Conservation (phyloP, 2,797 vertebrate genomes). For the Leptodactylus fallax region DNA sequence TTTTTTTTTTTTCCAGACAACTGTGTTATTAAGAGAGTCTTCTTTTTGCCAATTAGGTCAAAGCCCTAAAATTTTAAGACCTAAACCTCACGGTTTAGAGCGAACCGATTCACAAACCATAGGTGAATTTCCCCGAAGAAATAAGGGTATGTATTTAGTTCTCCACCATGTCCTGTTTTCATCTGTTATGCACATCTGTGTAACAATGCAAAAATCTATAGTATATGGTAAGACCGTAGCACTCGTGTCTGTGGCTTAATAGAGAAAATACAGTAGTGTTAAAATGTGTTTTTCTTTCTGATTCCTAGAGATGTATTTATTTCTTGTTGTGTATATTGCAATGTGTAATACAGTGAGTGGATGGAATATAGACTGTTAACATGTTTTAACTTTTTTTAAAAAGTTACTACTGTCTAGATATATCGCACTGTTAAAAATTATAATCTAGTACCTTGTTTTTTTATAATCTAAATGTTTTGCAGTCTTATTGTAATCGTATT, state of each 20-base stretch:
- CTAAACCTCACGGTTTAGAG: constrained; percentile 98
- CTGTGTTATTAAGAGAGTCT: constrained; percentile 89
- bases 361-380: not conserved
- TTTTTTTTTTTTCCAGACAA: constrained; percentile 72
- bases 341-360: not conserved
- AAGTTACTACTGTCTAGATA: no score
- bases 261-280: not conserved
- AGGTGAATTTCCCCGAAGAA: constrained; percentile 95
- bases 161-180: constrained; percentile 67
- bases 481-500: not conserved
- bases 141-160: constrained; percentile 97
- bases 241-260: not conserved
- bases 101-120: constrained; percentile 99
- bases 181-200: constrained; percentile 22
- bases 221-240: not conserved
- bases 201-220: not conserved
- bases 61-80: constrained; percentile 99
- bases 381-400: not conserved
- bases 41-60: constrained; percentile 97
- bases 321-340: not conserved
- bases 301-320: not conserved
- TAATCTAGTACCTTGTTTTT: no score
- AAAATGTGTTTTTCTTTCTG: not conserved
- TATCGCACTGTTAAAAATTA: no score
- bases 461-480: no score